phyloP scores from a whole-genome alignment of 2,888 invertebrate species.

The Pollenia angustigena region DNA sequence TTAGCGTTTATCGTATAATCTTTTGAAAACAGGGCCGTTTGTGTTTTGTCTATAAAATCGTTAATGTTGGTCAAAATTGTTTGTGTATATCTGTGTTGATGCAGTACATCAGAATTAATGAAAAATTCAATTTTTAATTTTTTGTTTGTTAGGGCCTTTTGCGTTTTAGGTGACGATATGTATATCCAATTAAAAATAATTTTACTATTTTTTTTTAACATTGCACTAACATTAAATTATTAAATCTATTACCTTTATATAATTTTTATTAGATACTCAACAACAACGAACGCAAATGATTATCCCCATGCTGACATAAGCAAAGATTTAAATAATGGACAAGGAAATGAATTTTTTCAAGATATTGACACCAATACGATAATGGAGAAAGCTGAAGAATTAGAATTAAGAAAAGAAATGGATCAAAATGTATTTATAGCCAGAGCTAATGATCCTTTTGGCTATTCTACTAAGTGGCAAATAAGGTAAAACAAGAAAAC shows the following conservation, averaged over 20 bases:
- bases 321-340: conserved; percentile 61
- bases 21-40: too few species aligned
- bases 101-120: not conserved
- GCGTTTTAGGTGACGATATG: too few species aligned
- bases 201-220: not conserved
- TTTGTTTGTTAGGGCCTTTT: not conserved
- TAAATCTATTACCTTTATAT: not conserved
- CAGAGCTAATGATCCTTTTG: conserved; percentile 83
- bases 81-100: too few species aligned
- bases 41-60: too few species aligned
- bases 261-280: conserved; percentile 46
- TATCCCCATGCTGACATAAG: conserved; percentile 70
- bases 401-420: conserved; percentile 64
- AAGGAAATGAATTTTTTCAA: conserved; percentile 32
- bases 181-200: too few species aligned
- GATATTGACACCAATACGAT: conserved; percentile 21
- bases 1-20: too few species aligned
- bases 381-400: conserved; percentile 32
- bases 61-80: too few species aligned
- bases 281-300: conserved; percentile 38
- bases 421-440: conserved; percentile 80
- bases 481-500: conserved; percentile 74
- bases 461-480: conserved; percentile 83
- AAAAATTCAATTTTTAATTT: not conserved
- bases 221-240: too few species aligned